A percentile compares a stretch with the other conserved stretches of the same genome.
Evolutionary conservation across 2,113 vertebrate genomes (phyloP).

Genomic region (Calypte anna): DNA sequence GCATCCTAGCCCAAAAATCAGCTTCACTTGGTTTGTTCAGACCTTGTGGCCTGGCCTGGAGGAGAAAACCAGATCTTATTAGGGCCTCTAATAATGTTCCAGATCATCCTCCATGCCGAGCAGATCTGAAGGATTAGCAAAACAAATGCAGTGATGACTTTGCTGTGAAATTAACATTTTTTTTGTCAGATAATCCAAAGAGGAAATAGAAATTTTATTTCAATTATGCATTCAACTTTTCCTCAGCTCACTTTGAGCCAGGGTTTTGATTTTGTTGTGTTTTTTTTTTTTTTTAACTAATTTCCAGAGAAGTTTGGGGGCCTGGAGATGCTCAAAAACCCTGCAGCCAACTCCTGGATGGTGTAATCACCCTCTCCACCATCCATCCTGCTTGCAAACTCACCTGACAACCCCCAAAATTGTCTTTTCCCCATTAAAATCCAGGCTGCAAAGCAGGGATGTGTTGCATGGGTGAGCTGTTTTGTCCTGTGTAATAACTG

Average conservation of each 20-base stretch:
- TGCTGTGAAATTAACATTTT: slow-evolving; percentile 59
- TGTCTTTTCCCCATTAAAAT: background rate
- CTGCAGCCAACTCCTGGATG: fast-evolving
- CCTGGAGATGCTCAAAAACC: background rate
- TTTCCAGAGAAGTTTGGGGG: background rate
- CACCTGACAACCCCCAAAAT: background rate
- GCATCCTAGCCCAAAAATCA: background rate
- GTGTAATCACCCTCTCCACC: fast-evolving
- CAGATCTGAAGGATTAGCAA: slow-evolving; percentile 66
- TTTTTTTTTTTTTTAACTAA: background rate
- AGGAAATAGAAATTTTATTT: slow-evolving; percentile 64
- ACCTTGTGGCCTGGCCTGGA: background rate
- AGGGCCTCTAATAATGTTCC: slow-evolving; percentile 46
- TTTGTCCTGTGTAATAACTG: background rate
- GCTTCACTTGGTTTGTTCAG: slow-evolving; percentile 28
- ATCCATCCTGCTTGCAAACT: fast-evolving
- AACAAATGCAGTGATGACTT: slow-evolving; percentile 63
- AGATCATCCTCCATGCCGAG: slow-evolving; percentile 39
- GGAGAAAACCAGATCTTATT: slow-evolving; percentile 62
- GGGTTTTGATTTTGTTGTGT: background rate
- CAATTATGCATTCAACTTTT: slow-evolving; percentile 53
- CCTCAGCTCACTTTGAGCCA: background rate
- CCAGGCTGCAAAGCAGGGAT: fast-evolving
- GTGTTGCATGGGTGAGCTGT: background rate
- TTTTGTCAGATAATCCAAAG: slow-evolving; percentile 51